phyloP scores from a whole-genome alignment of 2,113 vertebrate species.

The Dendrocopos noguchii region DNA sequence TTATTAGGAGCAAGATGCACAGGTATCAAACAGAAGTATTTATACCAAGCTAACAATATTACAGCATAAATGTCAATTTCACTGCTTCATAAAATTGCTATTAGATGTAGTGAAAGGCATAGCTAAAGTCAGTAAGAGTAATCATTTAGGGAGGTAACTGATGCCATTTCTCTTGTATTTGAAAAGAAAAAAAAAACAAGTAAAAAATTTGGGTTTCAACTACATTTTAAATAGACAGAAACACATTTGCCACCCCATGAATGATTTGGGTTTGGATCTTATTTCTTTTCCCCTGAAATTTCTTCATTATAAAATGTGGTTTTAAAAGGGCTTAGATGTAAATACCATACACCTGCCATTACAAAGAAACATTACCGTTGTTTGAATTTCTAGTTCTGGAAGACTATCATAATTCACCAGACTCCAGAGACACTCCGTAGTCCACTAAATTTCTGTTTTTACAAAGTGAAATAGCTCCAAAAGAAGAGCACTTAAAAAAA shows the following conservation, averaged over 20 bases:
- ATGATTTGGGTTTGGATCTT: neutral
- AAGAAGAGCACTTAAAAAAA: neutral
- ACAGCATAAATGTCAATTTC: neutral
- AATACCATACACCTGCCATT: neutral
- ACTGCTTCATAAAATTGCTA: neutral
- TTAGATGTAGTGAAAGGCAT: neutral
- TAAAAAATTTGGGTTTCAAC: neutral
- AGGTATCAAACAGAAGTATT: neutral
- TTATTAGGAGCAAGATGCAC: neutral
- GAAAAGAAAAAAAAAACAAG: neutral
- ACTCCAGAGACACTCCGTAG: neutral
- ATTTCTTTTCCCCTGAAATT: neutral
- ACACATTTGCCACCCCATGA: neutral
- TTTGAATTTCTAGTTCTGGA: neutral
- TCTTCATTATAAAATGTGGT: neutral
- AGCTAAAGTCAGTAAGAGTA: neutral
- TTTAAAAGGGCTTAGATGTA: neutral
- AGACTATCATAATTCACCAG: neutral
- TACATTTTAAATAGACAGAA: neutral
- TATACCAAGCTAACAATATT: neutral
- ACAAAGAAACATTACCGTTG: neutral
- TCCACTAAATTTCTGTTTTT: neutral
- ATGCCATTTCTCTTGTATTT: neutral
- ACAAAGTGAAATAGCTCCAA: neutral
- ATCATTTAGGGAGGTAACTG: neutral